Conservation (phyloP, 1,140 invertebrate genomes). For the Venustaconcha ellipsiformis region DNA sequence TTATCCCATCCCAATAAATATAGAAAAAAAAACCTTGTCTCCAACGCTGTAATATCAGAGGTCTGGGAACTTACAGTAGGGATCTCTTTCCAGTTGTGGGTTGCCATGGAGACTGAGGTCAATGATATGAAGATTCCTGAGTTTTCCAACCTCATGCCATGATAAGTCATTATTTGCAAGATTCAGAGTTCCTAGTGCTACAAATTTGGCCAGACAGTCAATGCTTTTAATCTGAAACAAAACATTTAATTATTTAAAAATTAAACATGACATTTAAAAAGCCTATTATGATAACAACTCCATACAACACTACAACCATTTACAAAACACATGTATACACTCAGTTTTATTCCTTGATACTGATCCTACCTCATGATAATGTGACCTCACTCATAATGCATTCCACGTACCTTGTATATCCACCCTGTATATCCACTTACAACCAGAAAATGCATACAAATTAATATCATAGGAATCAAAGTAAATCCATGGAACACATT, state of each 20-base stretch:
- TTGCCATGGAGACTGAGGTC: conserved; percentile 67
- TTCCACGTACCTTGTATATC: too few relatives aligned
- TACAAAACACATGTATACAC: too few relatives aligned
- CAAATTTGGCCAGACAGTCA: conserved; percentile 60
- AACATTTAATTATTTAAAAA: not conserved
- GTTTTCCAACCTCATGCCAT: conserved; percentile 63
- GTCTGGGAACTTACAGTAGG: conserved; percentile 62
- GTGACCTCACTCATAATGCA: too few relatives aligned
- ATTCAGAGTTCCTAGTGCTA: conserved; percentile 63
- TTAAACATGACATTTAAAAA: too few relatives aligned
- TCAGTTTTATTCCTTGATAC: too few relatives aligned
- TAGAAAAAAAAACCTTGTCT: not conserved
- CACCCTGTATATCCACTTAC: not conserved
- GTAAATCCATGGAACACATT: not conserved
- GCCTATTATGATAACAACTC: too few relatives aligned
- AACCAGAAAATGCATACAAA: not conserved
- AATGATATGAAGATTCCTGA: conserved; percentile 64
- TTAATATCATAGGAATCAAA: not conserved
- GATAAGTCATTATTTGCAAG: conserved; percentile 63
- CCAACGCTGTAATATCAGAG: not conserved
- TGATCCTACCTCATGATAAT: too few relatives aligned
- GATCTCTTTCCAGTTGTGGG: conserved; percentile 61
- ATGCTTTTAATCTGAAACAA: conserved; percentile 46
- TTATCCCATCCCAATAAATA: not conserved
- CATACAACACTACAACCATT: too few relatives aligned